phyloP scores from a whole-genome alignment of 2,888 invertebrate species.

The Lycophotia porphyrea region DNA sequence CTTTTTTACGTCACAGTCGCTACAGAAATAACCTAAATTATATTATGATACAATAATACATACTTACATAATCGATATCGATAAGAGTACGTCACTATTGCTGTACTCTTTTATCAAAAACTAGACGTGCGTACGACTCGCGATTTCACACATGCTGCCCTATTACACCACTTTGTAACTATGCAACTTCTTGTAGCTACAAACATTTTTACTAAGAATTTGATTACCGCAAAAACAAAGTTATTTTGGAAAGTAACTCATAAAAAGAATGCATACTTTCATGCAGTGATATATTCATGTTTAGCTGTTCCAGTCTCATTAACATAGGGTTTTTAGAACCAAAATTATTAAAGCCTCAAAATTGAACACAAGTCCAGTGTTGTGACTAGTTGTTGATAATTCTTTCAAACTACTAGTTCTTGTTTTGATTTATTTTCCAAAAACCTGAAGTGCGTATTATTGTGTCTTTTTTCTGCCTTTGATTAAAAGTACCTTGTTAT shows the following conservation, averaged over 20 bases:
- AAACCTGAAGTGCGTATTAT: too few species aligned
- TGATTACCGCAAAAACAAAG: background rate
- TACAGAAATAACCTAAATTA: slow-evolving; percentile 9
- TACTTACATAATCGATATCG: slow-evolving; percentile 9
- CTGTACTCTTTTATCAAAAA: slow-evolving; percentile 31
- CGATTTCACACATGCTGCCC: slow-evolving; percentile 33
- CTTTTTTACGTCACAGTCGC: background rate
- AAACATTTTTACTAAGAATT: background rate
- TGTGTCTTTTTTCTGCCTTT: background rate
- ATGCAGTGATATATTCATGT: background rate
- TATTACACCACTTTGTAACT: slow-evolving; percentile 17
- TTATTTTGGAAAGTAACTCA: background rate
- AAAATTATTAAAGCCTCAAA: background rate
- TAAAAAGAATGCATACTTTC: background rate
- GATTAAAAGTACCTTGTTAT: background rate
- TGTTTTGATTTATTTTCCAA: too few species aligned
- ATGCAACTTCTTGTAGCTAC: background rate
- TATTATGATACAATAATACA: background rate
- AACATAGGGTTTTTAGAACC: background rate
- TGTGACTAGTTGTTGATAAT: too few species aligned
- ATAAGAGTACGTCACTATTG: slow-evolving; percentile 27
- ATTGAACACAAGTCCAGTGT: background rate
- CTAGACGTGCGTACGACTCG: slow-evolving; percentile 24
- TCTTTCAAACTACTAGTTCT: too few species aligned
- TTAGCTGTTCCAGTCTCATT: background rate